Base-by-base conservation (phyloP, 2,113 vertebrate species). In the Bombycilla garrulus region DNA sequence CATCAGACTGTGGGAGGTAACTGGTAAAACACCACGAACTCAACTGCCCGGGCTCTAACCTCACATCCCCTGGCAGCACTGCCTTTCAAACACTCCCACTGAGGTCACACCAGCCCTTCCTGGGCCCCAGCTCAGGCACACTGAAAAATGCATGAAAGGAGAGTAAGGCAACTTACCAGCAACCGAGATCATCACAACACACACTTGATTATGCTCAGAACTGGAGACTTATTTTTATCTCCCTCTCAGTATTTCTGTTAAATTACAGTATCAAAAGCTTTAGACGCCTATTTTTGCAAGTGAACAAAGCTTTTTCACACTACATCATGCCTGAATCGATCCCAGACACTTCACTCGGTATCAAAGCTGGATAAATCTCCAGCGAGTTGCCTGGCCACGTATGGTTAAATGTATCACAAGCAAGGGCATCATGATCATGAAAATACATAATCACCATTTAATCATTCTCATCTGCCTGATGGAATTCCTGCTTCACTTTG, bases 141-240 rank as follows among this genome's bases (percentile, higher is more conserved):
- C 21, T 60, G 66, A 48, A 74, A 92, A 84, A 72, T 14, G 19
- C 40, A 47, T 4, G 9, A n/a, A 40, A 17, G 15, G 31, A 76
- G 24, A 91, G 13, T 7, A 64, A 72, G 38, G 57, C 22, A 82
- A 53, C n/a, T 67, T 45, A 48, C 7, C 40, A 72, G 31, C 33
- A 69, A 84, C 53, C 0, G 2, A 81, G 29, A 62, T 38, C 51
- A 40, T 2, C 1, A 0, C 16, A 74, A 79, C 4, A 31, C 1
- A 62, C 22, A 12, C 45, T 4, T 22, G 15, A 47, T 31, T 65
- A 28, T 33, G 40, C 28, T 64, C 60, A 71, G 19, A 90, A 87
- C 10, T 35, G 35, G 12, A 79, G 31, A 51, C 19, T 69, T 84
- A 44, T 36, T 92, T 78, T 71, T 80, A 87, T n/a, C 66, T 38